These are phyloP conservation scores for Falco cherrug DNA, from an alignment of 2,797 vertebrate species.

Conservation along the genomic window DNA sequence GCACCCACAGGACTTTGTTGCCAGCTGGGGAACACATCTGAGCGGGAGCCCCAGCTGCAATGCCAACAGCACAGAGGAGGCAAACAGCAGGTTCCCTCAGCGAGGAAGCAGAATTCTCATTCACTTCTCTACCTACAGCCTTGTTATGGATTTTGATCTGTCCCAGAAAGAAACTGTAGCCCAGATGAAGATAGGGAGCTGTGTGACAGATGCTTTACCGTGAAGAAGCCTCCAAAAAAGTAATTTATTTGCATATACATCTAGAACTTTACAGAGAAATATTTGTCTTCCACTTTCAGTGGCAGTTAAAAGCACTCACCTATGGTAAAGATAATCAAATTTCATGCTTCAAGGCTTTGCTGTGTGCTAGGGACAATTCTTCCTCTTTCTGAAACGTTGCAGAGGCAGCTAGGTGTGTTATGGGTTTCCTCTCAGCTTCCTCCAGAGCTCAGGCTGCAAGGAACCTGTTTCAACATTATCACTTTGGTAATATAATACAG, in stretches of 20 bases:
- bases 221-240: not conserved
- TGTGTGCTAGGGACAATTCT: not conserved
- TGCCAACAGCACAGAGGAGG: not conserved
- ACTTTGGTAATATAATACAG: not conserved
- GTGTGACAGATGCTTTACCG: not conserved
- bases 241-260: not conserved
- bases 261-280: not conserved
- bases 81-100: not conserved
- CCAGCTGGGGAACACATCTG: not conserved
- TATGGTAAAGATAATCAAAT: conserved; percentile 34
- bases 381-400: not conserved
- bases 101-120: not conserved
- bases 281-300: not conserved
- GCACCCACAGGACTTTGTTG: not conserved
- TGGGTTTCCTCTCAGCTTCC: not conserved
- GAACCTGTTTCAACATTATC: not conserved
- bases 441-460: not conserved
- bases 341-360: conserved; percentile 13
- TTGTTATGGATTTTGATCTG: not conserved
- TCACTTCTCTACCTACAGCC: not conserved
- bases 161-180: not conserved
- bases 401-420: not conserved
- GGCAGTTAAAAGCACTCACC: not conserved
- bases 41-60: rapidly evolving
- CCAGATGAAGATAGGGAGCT: not conserved